phyloP scores from a whole-genome alignment of 2,888 invertebrate species.

The Cloeon dipterum region DNA sequence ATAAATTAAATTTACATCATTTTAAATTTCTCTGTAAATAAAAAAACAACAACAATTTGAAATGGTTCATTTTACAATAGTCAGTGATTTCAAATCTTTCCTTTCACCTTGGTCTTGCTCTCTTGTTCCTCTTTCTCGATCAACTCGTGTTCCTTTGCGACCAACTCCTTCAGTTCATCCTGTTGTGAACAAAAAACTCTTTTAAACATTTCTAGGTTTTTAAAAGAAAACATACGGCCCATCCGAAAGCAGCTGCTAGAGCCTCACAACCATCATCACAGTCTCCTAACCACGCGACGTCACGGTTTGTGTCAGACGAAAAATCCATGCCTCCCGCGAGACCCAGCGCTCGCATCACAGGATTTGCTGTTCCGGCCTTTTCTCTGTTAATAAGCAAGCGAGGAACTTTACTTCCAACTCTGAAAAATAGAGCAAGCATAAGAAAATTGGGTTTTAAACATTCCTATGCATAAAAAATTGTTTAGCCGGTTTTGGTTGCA shows the following conservation, averaged over 20 bases:
- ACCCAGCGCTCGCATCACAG: conserved; percentile 18
- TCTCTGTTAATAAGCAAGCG: conserved; percentile 73
- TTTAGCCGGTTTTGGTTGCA: no score
- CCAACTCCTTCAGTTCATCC: conserved; percentile 35
- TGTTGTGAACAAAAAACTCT: conserved; percentile 13
- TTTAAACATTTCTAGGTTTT: background rate
- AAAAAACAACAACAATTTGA: no score
- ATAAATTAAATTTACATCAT: no score
- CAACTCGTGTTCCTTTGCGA: conserved; percentile 29
- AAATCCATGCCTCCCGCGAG: conserved; percentile 36
- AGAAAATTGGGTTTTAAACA: no score
- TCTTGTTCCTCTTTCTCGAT: conserved; percentile 23
- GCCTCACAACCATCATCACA: conserved; percentile 58
- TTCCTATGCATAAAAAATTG: no score
- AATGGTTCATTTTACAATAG: no score
- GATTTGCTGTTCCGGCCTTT: conserved; percentile 19
- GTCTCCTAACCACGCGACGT: conserved; percentile 61
- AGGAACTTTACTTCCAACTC: conserved; percentile 46
- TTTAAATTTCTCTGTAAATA: no score
- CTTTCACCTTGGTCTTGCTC: no score
- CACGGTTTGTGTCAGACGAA: conserved; percentile 33
- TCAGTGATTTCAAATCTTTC: no score
- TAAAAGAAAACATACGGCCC: conserved; percentile 31
- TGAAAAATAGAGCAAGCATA: no score
- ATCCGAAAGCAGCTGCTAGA: conserved; percentile 53